Base-by-base conservation (phyloP, 2,888 invertebrate species). In the Meteorus colon region DNA sequence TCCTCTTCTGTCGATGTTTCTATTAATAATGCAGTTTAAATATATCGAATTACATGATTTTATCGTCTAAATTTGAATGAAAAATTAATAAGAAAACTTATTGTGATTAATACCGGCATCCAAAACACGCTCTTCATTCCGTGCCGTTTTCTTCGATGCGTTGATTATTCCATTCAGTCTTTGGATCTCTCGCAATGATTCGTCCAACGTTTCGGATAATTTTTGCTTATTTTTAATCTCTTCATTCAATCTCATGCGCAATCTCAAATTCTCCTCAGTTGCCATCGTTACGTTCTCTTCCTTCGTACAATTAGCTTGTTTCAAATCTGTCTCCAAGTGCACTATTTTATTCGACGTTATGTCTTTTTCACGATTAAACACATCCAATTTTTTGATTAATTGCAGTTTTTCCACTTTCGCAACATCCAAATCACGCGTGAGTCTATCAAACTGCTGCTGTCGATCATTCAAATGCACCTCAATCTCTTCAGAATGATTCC, bases 81-180 rank as follows among this genome's bases (percentile, higher is more conserved):
- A 24, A 27, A 41, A 6, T 37, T 16, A 69, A 37, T 10, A 3
- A 55, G 41, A 12, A 63, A 51, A 16, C 27, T 68, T n/a, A 45
- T 14, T 31, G 48, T 12, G 19, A 24, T 31, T 16, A 59, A 59
- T 74, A 81, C 81, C 81, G 63, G 45, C 66, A 75, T 77, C 75
- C n/a, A 69, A 27, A 29, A 75, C 73, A 73, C 75, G 75, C 37
- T 68, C 72, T 14, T 4, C 71, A 34, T 37, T 75, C 45, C 62
- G 66, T 14, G 70, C 74, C 3, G 51, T 60, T 31, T 78, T 81
- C 37, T 68, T 75, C 34, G 82, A 81, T 77, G 81, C 80, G 81
- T 85, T 83, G 76, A 85, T 80, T 63, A 74, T 80, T 65, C 85
- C 83, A 80, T 86, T 87, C 80, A 87, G 83, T 82, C 85, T 84